A percentile compares a stretch with the other conserved stretches of the same genome.
Evolutionary conservation across 2,113 vertebrate species (phyloP).

Genomic region (Asarcornis scutulata): DNA sequence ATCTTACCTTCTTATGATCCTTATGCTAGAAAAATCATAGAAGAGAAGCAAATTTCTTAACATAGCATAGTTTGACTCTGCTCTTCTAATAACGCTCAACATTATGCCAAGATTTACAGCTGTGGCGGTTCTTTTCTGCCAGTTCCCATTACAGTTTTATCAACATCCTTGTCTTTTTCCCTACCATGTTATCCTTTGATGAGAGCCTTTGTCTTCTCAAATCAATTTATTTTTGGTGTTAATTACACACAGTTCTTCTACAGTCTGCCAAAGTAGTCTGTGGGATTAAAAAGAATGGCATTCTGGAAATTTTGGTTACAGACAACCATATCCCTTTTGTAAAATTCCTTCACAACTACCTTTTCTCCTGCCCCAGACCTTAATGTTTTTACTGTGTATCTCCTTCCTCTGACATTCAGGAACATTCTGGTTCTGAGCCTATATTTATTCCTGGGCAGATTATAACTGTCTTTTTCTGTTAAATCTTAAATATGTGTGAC

Average conservation of each 20-base stretch:
- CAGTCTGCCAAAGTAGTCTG: neutral
- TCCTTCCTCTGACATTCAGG: constrained; percentile 15
- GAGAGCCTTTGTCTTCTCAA: constrained; percentile 22
- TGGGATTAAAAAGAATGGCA: neutral
- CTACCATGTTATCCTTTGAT: neutral
- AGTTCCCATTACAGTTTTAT: constrained; percentile 20
- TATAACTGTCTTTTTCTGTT: constrained; percentile 25
- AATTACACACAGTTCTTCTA: neutral
- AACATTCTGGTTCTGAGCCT: neutral
- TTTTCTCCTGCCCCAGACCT: neutral
- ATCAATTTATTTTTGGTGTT: constrained; percentile 1
- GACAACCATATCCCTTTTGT: neutral
- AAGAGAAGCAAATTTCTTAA: neutral
- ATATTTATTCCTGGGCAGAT: constrained; percentile 7
- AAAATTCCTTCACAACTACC: neutral
- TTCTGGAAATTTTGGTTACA: neutral
- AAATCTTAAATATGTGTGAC: constrained; percentile 49
- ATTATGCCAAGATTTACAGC: constrained; percentile 28
- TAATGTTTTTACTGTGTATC: neutral
- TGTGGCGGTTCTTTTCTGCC: neutral
- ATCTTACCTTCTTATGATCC: neutral
- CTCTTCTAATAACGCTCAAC: neutral
- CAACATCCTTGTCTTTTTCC: neutral
- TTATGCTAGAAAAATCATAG: neutral
- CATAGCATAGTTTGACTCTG: neutral